Evolutionary conservation across 2,797 vertebrate genomes (phyloP).

Genomic region (Sebastes itinus): DNA sequence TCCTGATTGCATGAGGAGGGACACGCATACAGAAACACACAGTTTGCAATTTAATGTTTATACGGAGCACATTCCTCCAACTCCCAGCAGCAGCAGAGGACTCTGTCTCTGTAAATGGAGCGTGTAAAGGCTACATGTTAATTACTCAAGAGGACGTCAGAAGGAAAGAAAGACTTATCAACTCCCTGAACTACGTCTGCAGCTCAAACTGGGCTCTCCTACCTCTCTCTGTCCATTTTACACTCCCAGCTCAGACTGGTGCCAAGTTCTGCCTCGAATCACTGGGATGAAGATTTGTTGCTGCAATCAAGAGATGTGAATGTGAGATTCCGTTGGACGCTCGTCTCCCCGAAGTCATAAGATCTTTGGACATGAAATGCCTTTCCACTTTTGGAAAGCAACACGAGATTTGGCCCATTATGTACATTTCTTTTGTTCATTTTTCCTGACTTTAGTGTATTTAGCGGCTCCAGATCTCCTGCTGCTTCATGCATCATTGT

Average conservation of each 20-base stretch:
- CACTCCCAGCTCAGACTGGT: background rate
- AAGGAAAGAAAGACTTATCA: background rate
- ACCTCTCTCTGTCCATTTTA: background rate
- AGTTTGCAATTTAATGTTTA: slow-evolving; percentile 39
- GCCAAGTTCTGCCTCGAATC: slow-evolving; percentile 39
- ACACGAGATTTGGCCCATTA: background rate
- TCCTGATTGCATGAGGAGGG: background rate
- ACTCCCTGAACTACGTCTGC: background rate
- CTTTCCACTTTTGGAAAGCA: slow-evolving; percentile 33
- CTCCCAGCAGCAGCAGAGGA: slow-evolving; percentile 32
- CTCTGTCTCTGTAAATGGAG: slow-evolving; percentile 40
- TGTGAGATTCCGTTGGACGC: background rate
- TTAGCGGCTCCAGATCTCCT: slow-evolving; percentile 11
- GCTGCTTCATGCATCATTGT: slow-evolving; percentile 14
- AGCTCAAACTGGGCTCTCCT: background rate
- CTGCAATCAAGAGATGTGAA: slow-evolving; percentile 47
- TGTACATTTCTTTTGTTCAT: background rate
- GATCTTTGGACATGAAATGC: slow-evolving; percentile 13
- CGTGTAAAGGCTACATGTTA: slow-evolving; percentile 27
- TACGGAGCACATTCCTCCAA: slow-evolving; percentile 20
- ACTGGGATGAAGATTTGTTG: slow-evolving; percentile 20
- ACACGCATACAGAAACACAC: background rate
- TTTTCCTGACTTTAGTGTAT: background rate
- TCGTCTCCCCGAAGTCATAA: background rate
- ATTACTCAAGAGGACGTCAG: slow-evolving; percentile 19